Base-by-base conservation (phyloP, 2,888 invertebrate species). In the Aethes cnicana region DNA sequence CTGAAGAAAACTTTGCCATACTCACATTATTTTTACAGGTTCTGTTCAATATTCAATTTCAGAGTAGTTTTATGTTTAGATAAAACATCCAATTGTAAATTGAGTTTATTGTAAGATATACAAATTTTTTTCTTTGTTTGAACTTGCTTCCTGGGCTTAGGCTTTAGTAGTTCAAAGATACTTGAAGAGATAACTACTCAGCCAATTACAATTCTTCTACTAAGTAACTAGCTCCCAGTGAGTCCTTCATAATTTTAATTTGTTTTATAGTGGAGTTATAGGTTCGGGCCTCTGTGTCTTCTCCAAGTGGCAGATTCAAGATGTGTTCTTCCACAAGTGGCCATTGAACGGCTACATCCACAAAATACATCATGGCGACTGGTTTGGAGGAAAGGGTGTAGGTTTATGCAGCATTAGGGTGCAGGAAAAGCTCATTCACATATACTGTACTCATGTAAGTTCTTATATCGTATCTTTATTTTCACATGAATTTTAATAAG, bases 331-430 rank as follows among this genome's bases (percentile, higher is more conserved):
- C 72, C 96, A 98, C 78, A 94, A 95, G 59, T 99, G 97, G 95
- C 93, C 97, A 11, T 91, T 99, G n/a, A 99, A 99, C 87, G 99
- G 99, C 2, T 99, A 98, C 74, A 95, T 98, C 33, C 96, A 98
- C 86, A 96, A 97, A 86, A 88, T 98, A 56, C 96, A 97, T 58
- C 99, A 99, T 76, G 99, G 97, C 0, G 99, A 99, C 80, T 99
- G 99, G 99, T 99, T 97, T 83, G 98, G 98, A 26, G 98, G 98
- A 3, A 99, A 99, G 90, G 98, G 97, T 7, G 93, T 97, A 28
- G 97, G 96, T 1, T 83, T 97, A 14, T 96, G 96, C 71, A 92
- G 92, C 65, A 91, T 97, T 30, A 90, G 92, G 62, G 90, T 93
- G 53, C 90, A 93, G 18, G 93, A 94, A 39, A 89, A 93, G 58